These are phyloP conservation scores for Nemurella pictetii DNA, from an alignment of 2,888 invertebrate genomes.

Conservation along the genomic window DNA sequence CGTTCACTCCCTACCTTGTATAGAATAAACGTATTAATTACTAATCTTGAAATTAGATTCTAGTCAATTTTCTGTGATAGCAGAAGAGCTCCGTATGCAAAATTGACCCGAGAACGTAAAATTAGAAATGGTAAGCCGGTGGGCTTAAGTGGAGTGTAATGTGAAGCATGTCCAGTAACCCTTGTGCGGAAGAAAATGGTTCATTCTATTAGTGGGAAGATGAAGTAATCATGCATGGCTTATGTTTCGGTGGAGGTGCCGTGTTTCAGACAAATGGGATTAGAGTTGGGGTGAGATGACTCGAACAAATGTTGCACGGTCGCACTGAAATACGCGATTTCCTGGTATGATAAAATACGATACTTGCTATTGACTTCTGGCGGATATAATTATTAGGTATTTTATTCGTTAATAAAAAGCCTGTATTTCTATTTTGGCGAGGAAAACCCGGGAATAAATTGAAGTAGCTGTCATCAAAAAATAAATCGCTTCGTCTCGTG, in stretches of 20 bases:
- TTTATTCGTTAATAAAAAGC: too few relatives aligned
- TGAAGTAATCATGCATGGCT: not conserved
- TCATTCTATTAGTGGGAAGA: not conserved
- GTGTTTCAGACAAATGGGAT: too few relatives aligned
- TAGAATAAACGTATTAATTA: slow-evolving; percentile 15
- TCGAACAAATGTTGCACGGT: too few relatives aligned
- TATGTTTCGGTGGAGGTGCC: not conserved
- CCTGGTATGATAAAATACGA: too few relatives aligned
- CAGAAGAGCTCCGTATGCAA: not conserved
- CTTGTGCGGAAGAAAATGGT: not conserved
- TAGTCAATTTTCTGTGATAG: not conserved
- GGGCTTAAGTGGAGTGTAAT: not conserved
- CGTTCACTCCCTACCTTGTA: not conserved
- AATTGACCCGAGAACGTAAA: not conserved
- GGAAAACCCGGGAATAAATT: too few relatives aligned
- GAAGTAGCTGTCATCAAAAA: too few relatives aligned
- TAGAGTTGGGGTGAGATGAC: too few relatives aligned
- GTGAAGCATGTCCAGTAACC: not conserved
- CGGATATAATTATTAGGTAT: too few relatives aligned
- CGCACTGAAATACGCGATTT: too few relatives aligned
- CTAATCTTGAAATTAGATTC: not conserved
- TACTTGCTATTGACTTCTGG: too few relatives aligned
- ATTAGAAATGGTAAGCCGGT: not conserved
- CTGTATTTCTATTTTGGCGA: too few relatives aligned
- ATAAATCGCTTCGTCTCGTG: too few relatives aligned